phyloP scores from a whole-genome alignment of 2,113 vertebrate genomes.

The Corythoichthys intestinalis region DNA sequence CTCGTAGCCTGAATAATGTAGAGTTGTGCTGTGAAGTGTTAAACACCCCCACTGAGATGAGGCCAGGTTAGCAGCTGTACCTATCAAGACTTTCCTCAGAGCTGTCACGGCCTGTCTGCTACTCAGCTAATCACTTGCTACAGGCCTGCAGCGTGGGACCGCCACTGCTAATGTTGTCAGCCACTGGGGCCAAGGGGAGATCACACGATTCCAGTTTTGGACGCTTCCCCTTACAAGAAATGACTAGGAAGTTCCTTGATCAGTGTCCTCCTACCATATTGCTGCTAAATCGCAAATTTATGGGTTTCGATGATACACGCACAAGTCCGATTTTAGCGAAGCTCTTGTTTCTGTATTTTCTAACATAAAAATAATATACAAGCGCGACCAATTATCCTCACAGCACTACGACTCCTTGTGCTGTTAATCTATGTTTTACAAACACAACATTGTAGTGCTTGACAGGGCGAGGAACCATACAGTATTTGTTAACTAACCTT shows the following conservation, averaged over 20 bases:
- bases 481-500: neutral
- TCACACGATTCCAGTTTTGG: neutral
- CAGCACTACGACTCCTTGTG: neutral
- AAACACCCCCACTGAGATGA: conserved; percentile 44
- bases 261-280: neutral
- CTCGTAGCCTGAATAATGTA: conserved; percentile 37
- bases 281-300: neutral
- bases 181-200: neutral
- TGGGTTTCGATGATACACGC: neutral
- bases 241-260: neutral
- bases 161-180: conserved; percentile 46
- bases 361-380: neutral
- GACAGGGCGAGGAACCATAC: neutral
- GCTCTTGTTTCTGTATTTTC: too few species aligned
- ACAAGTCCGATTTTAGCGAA: too few species aligned
- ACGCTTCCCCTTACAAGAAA: neutral
- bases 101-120: conserved; percentile 64
- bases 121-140: conserved; percentile 60
- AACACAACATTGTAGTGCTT: neutral
- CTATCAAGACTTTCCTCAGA: conserved; percentile 58
- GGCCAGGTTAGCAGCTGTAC: conserved; percentile 64
- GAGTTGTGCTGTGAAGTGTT: conserved; percentile 30
- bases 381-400: neutral
- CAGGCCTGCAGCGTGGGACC: conserved; percentile 47
- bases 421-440: neutral